Percentiles rank a stretch among this genome's conserved stretches.
Evolutionary conservation across 2,888 invertebrate genomes (phyloP).

Genomic region (Boloria selene): DNA sequence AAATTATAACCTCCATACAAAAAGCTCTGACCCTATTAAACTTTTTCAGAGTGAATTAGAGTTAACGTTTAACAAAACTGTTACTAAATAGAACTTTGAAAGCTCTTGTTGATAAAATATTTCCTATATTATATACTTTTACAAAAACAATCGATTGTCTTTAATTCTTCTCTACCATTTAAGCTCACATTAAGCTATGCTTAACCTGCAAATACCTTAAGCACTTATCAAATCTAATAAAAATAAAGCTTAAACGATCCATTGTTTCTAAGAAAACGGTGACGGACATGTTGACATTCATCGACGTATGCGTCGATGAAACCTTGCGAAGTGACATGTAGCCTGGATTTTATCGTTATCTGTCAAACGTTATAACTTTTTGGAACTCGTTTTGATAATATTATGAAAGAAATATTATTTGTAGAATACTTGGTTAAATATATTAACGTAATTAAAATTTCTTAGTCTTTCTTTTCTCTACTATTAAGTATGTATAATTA

Average conservation of each 20-base stretch:
- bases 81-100: no score
- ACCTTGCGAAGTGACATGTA: conserved; percentile 46
- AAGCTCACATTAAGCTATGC: no score
- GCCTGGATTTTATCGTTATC: conserved; percentile 42
- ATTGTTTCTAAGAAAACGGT: conserved; percentile 39
- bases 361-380: conserved; percentile 38
- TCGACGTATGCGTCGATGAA: conserved; percentile 44
- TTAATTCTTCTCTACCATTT: no score
- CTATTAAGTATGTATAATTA: no score
- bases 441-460: no score
- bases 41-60: not conserved
- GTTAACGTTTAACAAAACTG: no score
- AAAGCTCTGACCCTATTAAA: not conserved
- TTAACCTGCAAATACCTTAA: not conserved
- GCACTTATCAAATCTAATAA: conserved; percentile 11
- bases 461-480: no score
- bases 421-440: no score
- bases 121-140: no score
- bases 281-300: conserved; percentile 52
- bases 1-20: conserved; percentile 6
- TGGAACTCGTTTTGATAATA: conserved; percentile 38
- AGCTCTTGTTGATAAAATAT: no score
- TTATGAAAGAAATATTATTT: conserved; percentile 27
- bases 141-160: no score
- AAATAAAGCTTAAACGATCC: conserved; percentile 23